Evolutionary conservation across 1,140 invertebrate species (phyloP).

Genomic region (Drosophila kepulauana): DNA sequence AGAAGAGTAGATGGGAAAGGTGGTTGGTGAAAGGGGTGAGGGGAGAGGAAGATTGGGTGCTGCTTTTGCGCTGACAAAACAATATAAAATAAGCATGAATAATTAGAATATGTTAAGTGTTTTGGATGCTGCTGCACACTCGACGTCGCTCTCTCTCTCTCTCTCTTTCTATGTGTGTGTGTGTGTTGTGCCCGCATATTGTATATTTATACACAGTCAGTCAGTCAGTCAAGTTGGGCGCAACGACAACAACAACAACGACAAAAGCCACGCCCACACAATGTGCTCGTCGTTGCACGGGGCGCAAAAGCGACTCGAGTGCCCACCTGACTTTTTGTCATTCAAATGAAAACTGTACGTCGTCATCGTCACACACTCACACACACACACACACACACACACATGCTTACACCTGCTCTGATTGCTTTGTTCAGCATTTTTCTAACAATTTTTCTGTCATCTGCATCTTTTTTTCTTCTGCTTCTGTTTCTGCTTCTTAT

Average conservation of each 20-base stretch:
- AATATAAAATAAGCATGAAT: constrained; percentile 85
- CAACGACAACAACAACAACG: constrained; percentile 42
- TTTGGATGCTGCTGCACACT: constrained; percentile 57
- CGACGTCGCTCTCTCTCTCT: constrained; percentile 25
- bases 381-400: constrained; percentile 17
- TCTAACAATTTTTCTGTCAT: constrained; percentile 73
- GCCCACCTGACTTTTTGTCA: constrained; percentile 84
- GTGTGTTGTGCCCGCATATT: constrained; percentile 65
- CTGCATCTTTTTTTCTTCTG: constrained; percentile 61
- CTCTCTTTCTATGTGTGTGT: constrained; percentile 17
- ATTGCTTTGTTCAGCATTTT: constrained; percentile 82
- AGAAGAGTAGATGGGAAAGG: background rate
- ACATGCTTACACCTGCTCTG: constrained; percentile 57
- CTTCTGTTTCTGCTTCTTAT: background rate
- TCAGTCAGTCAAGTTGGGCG: constrained; percentile 72
- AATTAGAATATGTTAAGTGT: constrained; percentile 85
- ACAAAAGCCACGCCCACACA: constrained; percentile 57
- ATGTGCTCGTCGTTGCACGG: constrained; percentile 30
- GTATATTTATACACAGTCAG: constrained; percentile 79
- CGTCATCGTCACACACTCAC: constrained; percentile 39
- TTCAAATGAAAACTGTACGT: constrained; percentile 84
- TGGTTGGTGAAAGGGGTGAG: background rate
- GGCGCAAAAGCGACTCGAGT: constrained; percentile 57
- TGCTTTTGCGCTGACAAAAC: constrained; percentile 60
- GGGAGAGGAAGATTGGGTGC: background rate